phyloP scores from a whole-genome alignment of 2,888 invertebrate species.

The Drosophila leonis region DNA sequence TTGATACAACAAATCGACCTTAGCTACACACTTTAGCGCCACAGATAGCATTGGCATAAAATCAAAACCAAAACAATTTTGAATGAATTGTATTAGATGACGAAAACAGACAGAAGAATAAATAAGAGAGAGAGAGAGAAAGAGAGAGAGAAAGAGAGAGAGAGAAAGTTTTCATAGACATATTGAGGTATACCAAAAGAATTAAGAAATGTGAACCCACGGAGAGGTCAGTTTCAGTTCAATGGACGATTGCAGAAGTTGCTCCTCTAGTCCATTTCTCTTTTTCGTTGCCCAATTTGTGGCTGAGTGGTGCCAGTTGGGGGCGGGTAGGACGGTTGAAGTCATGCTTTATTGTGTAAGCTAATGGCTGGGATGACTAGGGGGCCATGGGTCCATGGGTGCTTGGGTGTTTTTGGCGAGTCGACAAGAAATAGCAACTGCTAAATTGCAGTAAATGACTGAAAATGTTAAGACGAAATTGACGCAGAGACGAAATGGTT shows the following conservation, averaged over 20 bases:
- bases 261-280: neutral
- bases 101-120: slow-evolving; percentile 19
- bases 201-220: slow-evolving; percentile 5
- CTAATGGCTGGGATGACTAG: neutral
- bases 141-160: neutral
- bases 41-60: slow-evolving; percentile 7
- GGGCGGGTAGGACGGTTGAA: neutral
- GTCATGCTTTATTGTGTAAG: slow-evolving; percentile 30
- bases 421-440: slow-evolving; percentile 62
- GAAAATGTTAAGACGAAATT: slow-evolving; percentile 22
- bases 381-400: slow-evolving; percentile 10
- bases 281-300: slow-evolving; percentile 9
- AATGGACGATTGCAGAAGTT: slow-evolving; percentile 67
- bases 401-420: slow-evolving; percentile 41
- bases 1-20: slow-evolving; percentile 11
- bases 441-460: slow-evolving; percentile 69
- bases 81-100: slow-evolving; percentile 43
- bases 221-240: slow-evolving; percentile 52
- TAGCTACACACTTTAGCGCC: neutral
- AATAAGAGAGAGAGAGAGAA: neutral
- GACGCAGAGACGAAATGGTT: slow-evolving; percentile 6
- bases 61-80: slow-evolving; percentile 23
- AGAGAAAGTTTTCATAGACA: neutral
- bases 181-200: slow-evolving; percentile 11
- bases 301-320: neutral